These are phyloP conservation scores for Peromyscus aztecus DNA, from an alignment of 2,797 vertebrate species.

Conservation along the genomic window DNA sequence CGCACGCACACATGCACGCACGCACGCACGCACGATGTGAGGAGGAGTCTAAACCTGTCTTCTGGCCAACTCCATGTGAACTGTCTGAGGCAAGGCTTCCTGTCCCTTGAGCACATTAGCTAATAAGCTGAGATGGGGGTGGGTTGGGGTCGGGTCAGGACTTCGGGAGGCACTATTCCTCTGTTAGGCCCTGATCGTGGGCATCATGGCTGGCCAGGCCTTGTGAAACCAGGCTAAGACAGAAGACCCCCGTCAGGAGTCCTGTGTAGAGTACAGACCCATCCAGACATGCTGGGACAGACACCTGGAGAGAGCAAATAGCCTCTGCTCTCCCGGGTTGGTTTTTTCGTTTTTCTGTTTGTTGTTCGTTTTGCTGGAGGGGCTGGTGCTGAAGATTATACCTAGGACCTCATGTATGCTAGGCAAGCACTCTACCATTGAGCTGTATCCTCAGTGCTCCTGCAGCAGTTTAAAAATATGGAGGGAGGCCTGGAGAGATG, in stretches of 20 bases:
- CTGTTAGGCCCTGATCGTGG: accelerated
- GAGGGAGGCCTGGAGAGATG: no score
- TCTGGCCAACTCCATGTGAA: conserved; percentile 70
- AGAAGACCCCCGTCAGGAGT: background rate
- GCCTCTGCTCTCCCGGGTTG: conserved; percentile 2
- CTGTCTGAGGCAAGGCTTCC: conserved; percentile 83
- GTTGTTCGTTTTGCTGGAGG: background rate
- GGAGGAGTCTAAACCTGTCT: background rate
- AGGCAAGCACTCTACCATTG: background rate
- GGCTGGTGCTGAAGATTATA: background rate
- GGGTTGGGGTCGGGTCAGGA: conserved; percentile 60
- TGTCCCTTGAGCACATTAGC: conserved; percentile 50
- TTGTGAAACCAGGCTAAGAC: background rate
- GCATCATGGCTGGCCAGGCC: background rate
- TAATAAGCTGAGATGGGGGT: conserved; percentile 77
- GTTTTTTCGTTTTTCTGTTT: background rate
- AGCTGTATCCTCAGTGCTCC: background rate
- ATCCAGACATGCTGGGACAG: background rate
- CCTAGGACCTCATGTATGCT: background rate
- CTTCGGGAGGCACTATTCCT: conserved; percentile 80
- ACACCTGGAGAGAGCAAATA: background rate
- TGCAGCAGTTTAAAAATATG: background rate
- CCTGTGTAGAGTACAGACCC: background rate
- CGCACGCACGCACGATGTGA: background rate
- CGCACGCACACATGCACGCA: background rate